Percentiles rank a stretch among this genome's conserved stretches.
Conservation (phyloP, 2,888 invertebrate species). For the Ophion costatus region DNA sequence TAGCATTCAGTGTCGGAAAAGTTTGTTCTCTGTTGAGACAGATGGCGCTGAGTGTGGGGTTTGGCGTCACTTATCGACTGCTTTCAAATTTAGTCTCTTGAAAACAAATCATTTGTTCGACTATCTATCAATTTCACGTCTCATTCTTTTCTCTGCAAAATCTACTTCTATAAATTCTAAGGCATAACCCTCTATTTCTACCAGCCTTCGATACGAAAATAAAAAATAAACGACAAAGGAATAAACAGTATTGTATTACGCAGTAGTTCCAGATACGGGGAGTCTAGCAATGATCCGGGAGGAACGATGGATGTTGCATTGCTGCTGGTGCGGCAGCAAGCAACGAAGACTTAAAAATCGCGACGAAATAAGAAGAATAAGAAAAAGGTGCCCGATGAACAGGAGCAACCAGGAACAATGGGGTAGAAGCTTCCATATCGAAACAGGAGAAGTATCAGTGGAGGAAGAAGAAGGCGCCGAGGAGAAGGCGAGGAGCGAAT, state of each 20-base stretch:
- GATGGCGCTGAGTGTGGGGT: constrained; percentile 74
- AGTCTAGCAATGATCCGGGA: constrained; percentile 55
- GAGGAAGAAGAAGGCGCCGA: constrained; percentile 63
- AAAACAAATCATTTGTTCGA: constrained; percentile 44
- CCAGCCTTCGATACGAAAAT: background rate
- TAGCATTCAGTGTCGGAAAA: constrained; percentile 8
- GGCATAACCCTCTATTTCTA: constrained; percentile 12
- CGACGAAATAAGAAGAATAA: constrained; percentile 64
- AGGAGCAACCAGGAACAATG: constrained; percentile 67
- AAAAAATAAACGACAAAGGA: constrained; percentile 17
- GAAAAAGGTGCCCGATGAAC: constrained; percentile 71
- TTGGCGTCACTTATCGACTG: constrained; percentile 51
- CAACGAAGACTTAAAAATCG: constrained; percentile 45
- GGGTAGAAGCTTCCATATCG: constrained; percentile 72
- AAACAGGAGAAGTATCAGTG: constrained; percentile 66
- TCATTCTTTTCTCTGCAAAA: constrained; percentile 26
- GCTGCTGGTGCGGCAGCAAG: constrained; percentile 23
- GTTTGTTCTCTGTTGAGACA: constrained; percentile 68
- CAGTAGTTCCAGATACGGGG: constrained; percentile 40
- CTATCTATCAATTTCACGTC: constrained; percentile 54
- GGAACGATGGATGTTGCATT: constrained; percentile 41
- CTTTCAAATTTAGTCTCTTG: constrained; percentile 40
- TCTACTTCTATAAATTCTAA: constrained; percentile 37
- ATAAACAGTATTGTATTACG: constrained; percentile 38
- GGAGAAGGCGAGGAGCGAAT: constrained; percentile 56